Conservation (phyloP, 2,113 vertebrate genomes). For the Ancistrus triradiatus region DNA sequence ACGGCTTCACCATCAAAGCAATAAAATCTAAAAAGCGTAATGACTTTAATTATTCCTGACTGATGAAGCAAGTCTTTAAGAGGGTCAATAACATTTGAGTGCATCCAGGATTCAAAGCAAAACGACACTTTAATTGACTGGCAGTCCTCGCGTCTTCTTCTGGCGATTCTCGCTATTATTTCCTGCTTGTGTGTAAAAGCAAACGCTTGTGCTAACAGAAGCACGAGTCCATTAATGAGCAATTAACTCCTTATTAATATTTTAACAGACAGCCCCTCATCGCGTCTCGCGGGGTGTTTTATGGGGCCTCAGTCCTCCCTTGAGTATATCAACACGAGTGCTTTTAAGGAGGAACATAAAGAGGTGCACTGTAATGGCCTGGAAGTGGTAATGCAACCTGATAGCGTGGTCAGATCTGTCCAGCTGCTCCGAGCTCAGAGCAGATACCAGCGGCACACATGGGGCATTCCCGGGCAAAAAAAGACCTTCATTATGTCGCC, state of each 20-base stretch:
- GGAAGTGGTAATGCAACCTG: constrained; percentile 67
- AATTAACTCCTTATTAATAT: constrained; percentile 78
- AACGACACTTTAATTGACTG: neutral
- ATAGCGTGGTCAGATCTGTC: constrained; percentile 51
- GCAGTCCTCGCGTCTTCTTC: no score
- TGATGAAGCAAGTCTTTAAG: neutral
- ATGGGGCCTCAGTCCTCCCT: constrained; percentile 56
- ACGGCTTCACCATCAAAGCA: no score
- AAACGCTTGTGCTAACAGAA: constrained; percentile 57
- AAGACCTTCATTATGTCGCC: constrained; percentile 28
- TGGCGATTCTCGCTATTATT: constrained; percentile 63
- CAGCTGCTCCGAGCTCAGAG: constrained; percentile 19
- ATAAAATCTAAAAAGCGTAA: no score
- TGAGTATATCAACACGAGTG: constrained; percentile 73
- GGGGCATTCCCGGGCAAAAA: constrained; percentile 21
- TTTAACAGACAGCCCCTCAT: constrained; percentile 73
- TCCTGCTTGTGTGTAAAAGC: constrained; percentile 54
- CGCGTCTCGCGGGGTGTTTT: constrained; percentile 60
- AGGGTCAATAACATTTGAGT: neutral
- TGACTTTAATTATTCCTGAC: no score
- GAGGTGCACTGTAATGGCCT: constrained; percentile 69
- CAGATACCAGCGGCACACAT: constrained; percentile 5
- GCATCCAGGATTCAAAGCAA: no score
- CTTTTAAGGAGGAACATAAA: constrained; percentile 73
- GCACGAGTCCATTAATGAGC: constrained; percentile 70